Evolutionary conservation across 1,140 invertebrate species (phyloP), one percentile per base, ranked within the genome.

Genomic region (Anoplolepis gracilipes): DNA sequence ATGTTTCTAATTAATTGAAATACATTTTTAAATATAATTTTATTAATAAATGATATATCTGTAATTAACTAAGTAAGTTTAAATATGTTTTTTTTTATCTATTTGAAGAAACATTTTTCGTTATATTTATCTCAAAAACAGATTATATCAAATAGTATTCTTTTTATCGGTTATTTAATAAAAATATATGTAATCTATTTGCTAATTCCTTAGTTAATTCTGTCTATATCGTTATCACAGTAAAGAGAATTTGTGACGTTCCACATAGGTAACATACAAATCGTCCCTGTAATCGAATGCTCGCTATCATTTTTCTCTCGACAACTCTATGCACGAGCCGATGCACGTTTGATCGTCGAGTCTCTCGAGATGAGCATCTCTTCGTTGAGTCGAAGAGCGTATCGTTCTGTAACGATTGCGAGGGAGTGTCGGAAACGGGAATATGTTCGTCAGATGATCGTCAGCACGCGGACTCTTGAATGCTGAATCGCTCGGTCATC

Each of bases 401-500:
- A 90, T 89, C 67, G 42, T 86, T 67, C 55, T 4, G 55, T 72
- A 84, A 85, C 79, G 85, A 77, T 59, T 55, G 69, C 75, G 57
- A 75, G 79, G 62, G 88, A 79, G 85, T 79, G 69, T 89, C 81
- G 85, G 64, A 46, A 59, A 87, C 11, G 64, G 36, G 59, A 61
- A 87, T 90, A 62, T 75, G 59, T 49, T 49, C 13, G 46, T 49
- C 46, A 55, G 72, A 39, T 22, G 77, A 84, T 85, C 82, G 76
- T 86, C 86, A 84, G 72, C 75, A 13, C 33, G n/a, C 57, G 67
- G 30, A 61, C 77, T 11, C 39, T 57, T 30, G 39, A 55, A n/a
- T n/a, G n/a, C n/a, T 78, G 82, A 90, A 90, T 85, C 76, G 88
- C 88, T 49, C 87, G 85, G 75, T 90, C 88, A 90, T 90, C 78